These are phyloP conservation scores for Falco columbarius DNA, from an alignment of 2,797 vertebrate species.

Conservation along the genomic window DNA sequence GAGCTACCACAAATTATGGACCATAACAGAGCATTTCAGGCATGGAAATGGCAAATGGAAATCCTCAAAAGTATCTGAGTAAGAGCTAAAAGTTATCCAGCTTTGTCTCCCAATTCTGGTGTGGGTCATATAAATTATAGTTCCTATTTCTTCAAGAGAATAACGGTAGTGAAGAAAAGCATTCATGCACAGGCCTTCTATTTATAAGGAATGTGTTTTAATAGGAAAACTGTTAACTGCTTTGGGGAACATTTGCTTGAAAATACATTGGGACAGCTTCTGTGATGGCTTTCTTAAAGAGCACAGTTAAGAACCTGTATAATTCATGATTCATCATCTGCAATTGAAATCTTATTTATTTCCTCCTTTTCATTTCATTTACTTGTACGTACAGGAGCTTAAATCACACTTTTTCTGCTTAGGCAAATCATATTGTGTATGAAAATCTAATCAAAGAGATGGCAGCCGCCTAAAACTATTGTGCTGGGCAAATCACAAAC, in stretches of 20 bases:
- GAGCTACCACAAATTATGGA: not conserved
- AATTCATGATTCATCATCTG: constrained; percentile 35
- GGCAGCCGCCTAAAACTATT: constrained; percentile 53
- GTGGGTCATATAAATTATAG: not conserved
- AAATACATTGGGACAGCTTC: not conserved
- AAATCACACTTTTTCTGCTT: constrained; percentile 56
- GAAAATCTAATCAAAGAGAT: not conserved
- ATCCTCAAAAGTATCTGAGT: not conserved
- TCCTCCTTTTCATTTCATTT: constrained; percentile 24
- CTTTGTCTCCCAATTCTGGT: not conserved
- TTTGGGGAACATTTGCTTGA: not conserved
- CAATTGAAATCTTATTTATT: constrained; percentile 51
- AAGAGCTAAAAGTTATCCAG: not conserved
- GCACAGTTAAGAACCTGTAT: not conserved
- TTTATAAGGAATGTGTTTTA: not conserved
- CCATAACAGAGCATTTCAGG: not conserved
- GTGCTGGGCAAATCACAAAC: constrained; percentile 45
- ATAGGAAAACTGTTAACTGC: not conserved
- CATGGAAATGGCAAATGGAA: not conserved
- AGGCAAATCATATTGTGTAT: constrained; percentile 3
- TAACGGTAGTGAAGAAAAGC: not conserved
- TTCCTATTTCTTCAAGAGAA: not conserved
- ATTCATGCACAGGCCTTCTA: not conserved
- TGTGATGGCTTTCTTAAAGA: constrained; percentile 1
- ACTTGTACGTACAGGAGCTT: constrained; percentile 19